Evolutionary conservation across 2,113 vertebrate genomes (phyloP).

Genomic region (Otolemur garnettii): DNA sequence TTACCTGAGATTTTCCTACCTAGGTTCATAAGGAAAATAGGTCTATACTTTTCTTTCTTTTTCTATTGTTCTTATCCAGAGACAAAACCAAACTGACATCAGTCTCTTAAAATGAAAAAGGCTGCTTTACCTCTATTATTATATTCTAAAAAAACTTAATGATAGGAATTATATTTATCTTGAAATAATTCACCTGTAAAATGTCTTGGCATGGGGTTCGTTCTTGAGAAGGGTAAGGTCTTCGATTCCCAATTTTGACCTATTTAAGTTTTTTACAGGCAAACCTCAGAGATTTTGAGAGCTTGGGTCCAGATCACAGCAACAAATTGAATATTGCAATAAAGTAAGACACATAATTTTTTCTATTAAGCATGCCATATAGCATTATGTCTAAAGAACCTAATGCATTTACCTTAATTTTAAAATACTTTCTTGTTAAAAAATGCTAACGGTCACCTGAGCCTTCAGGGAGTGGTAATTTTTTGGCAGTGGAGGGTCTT

Average conservation of each 20-base stretch:
- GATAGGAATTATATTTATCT: neutral
- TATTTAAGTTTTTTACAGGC: neutral
- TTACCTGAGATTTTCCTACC: neutral
- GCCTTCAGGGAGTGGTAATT: neutral
- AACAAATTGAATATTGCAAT: neutral
- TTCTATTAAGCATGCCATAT: neutral
- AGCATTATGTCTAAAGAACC: neutral
- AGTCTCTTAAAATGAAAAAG: neutral
- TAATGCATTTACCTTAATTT: neutral
- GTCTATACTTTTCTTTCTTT: neutral
- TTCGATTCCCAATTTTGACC: neutral
- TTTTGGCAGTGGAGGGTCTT: neutral
- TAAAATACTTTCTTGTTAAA: neutral
- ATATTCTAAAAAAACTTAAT: neutral
- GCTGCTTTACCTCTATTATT: neutral
- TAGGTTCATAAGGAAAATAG: neutral
- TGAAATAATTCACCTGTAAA: neutral
- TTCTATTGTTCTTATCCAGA: neutral
- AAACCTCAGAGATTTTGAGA: neutral
- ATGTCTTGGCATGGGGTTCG: accelerated
- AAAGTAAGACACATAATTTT: no score
- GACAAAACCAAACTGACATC: neutral
- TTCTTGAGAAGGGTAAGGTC: neutral
- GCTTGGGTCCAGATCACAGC: neutral
- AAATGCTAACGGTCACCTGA: accelerated